Base-by-base conservation (phyloP, 2,888 invertebrate genomes). In the Crossocerus cetratus region DNA sequence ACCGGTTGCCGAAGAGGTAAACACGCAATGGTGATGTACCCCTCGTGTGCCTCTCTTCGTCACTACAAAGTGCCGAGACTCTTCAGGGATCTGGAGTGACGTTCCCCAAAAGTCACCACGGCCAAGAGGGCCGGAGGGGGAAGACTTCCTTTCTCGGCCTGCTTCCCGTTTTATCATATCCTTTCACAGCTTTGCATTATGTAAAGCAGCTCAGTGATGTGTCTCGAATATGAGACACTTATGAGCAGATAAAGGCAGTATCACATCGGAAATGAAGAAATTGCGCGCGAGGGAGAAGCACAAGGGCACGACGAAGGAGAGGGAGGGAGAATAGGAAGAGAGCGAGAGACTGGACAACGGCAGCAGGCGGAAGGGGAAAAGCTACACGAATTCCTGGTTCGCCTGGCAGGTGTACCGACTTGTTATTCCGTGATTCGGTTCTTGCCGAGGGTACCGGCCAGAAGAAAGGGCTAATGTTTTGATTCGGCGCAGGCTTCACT, bases 1-100 rank as follows among this genome's bases (percentile, higher is more conserved):
- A 88, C 88, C 87, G 88, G 88, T 88, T 85, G 78, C 81, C 82
- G 78, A 82, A 82, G 88, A 88, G 84, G 88, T 88, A 89, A 89
- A 89, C 89, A 89, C 87, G 86, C 89, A 80, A 86, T 86, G 86
- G 85, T 87, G 88, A 89, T 88, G 89, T 89, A 86, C 85, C 83
- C 77, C 83, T 76, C 81, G 82, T 81, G 82, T 81, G 80, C 76
- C 77, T 73, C 71, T 80, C 74, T 73, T 78, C 84, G 72, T 79
- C 80, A 70, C 71, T 80, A 78, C 82, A 76, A 82, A 78, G 83
- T 81, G 77, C 81, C 76, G 77, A 68, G 81, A 62, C 73, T 83
- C 72, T 75, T 72, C 65, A 61, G 65, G 66, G 74, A 83, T 77
- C 76, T 76, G 74, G 77, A 83, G 80, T 79, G 82, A 83, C 80